Evolutionary conservation across 2,113 vertebrate genomes (phyloP), one percentile per base, ranked within the genome.

Genomic region (Tychaedon coryphoeus): DNA sequence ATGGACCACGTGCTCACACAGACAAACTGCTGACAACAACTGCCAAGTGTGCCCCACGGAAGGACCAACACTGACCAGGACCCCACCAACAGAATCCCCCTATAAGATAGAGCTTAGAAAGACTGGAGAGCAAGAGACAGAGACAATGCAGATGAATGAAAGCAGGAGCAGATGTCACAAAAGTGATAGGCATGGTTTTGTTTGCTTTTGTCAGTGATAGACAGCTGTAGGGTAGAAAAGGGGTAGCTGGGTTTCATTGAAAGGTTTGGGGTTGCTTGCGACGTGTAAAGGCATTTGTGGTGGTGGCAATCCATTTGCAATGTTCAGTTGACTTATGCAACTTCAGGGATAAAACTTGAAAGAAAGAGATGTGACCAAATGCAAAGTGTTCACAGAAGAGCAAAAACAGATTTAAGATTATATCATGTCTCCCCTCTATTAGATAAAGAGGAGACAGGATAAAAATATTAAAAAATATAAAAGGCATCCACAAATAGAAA

Each of bases 401-500:
- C 45, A 90, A 80, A 20, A 78, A 38, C 4, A 69, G n/a, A 15
- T 42, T 80, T 4, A 31, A 75, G 22, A 64, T 17, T 48, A 5
- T 62, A 53, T 62, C 29, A 22, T 6, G 14, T n/a, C 26, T 60
- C 26, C 8, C 5, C 14, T 70, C 8, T 69, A 6, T 33, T 10
- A n/a, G 17, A 72, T 6, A 64, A 29, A 57, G 20, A 8, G 26
- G 10, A 88, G 42, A 62, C 16, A 51, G n/a, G 5, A 61, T 29
- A 85, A 42, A 29, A 87, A 81, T 33, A 82, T 53, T 50, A 12
- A 77, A 51, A 86, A 82, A 72, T 45, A 74, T 45, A 54, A 88
- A 88, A 45, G 10, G 9, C 42, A 58, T 34, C 43, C 48, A 78
- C 47, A 87, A 66, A 84, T 25, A 77, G 17, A 69, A 86, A 77